These are phyloP conservation scores for Equus quagga DNA, from an alignment of 2,113 vertebrate genomes.

Conservation along the genomic window DNA sequence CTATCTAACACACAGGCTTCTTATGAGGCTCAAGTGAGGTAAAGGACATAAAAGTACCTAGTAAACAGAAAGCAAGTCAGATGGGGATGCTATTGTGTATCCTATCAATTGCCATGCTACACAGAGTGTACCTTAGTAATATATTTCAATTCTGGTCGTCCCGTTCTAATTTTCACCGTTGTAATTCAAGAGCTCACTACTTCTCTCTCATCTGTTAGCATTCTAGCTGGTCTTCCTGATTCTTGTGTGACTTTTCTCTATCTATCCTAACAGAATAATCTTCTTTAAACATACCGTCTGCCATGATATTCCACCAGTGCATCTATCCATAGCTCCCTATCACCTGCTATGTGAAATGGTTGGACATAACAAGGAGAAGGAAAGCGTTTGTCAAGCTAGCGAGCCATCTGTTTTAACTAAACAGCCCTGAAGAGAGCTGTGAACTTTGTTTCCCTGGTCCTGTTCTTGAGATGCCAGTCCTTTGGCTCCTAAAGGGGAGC, in stretches of 20 bases:
- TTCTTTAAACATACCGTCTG: background rate
- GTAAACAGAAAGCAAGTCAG: background rate
- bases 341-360: background rate
- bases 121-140: background rate
- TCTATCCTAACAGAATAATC: background rate
- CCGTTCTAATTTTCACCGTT: background rate
- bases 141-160: background rate
- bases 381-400: background rate
- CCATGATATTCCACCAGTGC: too few relatives aligned
- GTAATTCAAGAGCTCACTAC: background rate
- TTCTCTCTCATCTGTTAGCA: background rate
- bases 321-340: background rate
- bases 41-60: background rate
- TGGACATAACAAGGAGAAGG: background rate
- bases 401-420: background rate
- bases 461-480: background rate
- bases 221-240: background rate
- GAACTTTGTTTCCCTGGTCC: background rate
- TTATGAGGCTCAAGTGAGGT: background rate
- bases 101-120: background rate
- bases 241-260: background rate
- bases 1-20: background rate
- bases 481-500: background rate
- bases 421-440: background rate
- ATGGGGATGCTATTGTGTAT: background rate